Conservation (phyloP, 2,888 invertebrate species). For the Macrosiphum euphorbiae region DNA sequence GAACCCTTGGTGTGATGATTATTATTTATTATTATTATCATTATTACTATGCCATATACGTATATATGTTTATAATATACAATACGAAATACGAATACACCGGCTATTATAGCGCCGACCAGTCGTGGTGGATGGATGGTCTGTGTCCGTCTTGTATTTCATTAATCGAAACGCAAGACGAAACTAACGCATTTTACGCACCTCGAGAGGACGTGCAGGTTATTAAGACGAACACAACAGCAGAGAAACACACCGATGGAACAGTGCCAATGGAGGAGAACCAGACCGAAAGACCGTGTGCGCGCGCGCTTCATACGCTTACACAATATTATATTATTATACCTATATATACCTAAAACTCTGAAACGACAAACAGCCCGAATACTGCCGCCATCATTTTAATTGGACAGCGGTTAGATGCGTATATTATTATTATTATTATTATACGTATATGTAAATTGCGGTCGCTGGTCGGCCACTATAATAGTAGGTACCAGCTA, state of each 20-base stretch:
- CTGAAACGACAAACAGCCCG: slow-evolving; percentile 37
- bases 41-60: not conserved
- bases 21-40: slow-evolving; percentile 4
- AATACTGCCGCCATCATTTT: slow-evolving; percentile 30
- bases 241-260: slow-evolving; percentile 37
- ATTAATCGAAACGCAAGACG: slow-evolving; percentile 42
- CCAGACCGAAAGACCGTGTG: slow-evolving; percentile 31
- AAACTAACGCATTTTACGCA: slow-evolving; percentile 31
- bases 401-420: slow-evolving; percentile 52
- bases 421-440: slow-evolving; percentile 18
- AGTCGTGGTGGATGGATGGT: not conserved
- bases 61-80: not conserved
- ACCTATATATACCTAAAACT: slow-evolving; percentile 15
- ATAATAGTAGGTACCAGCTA: not conserved
- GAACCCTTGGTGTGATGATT: not conserved
- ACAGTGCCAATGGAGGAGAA: slow-evolving; percentile 42
- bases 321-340: slow-evolving; percentile 5
- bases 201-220: not conserved
- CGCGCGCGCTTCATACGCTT: not conserved
- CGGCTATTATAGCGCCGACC: not conserved
- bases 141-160: not conserved
- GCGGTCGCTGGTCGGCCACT: not conserved
- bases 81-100: not conserved
- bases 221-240: not conserved
- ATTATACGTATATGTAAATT: not conserved